Percentiles rank a stretch among this genome's conserved stretches.
phyloP scores from a whole-genome alignment of 2,888 invertebrate genomes.

The Amphiduros pacificus region DNA sequence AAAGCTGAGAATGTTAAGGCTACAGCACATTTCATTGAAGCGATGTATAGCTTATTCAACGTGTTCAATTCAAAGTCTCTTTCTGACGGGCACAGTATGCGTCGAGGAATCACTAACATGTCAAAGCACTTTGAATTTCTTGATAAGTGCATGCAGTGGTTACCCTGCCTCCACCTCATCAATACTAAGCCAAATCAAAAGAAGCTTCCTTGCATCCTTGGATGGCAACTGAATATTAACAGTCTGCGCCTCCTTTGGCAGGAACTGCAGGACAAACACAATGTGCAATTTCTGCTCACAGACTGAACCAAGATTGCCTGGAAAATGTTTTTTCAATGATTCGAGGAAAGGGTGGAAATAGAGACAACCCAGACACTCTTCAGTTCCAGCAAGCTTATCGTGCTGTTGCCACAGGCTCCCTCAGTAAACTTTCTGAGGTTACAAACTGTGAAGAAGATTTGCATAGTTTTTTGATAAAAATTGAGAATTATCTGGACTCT shows the following conservation, averaged over 20 bases:
- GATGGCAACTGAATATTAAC: neutral
- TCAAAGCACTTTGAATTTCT: neutral
- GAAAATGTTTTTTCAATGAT: slow-evolving; percentile 15
- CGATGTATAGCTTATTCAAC: slow-evolving; percentile 14
- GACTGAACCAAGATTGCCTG: slow-evolving; percentile 23
- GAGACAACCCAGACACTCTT: slow-evolving; percentile 6
- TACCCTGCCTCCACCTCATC: neutral
- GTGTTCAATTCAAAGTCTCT: slow-evolving; percentile 4
- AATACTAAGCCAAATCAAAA: neutral
- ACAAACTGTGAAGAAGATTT: neutral
- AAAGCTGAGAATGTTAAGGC: neutral
- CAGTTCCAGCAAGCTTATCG: slow-evolving; percentile 3
- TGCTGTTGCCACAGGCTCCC: too few species aligned
- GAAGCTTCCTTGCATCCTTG: neutral
- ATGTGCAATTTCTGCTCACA: too few species aligned
- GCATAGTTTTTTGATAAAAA: neutral
- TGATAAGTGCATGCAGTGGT: neutral
- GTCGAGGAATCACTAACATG: neutral
- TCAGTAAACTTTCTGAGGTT: too few species aligned
- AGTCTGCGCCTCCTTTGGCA: neutral
- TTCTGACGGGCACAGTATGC: neutral
- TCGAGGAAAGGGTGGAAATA: slow-evolving; percentile 3
- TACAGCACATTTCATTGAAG: slow-evolving; percentile 15
- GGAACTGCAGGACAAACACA: neutral
- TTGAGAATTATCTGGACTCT: too few species aligned